These are phyloP conservation scores for Addax nasomaculatus DNA, from an alignment of 2,113 vertebrate genomes.

Conservation along the genomic window DNA sequence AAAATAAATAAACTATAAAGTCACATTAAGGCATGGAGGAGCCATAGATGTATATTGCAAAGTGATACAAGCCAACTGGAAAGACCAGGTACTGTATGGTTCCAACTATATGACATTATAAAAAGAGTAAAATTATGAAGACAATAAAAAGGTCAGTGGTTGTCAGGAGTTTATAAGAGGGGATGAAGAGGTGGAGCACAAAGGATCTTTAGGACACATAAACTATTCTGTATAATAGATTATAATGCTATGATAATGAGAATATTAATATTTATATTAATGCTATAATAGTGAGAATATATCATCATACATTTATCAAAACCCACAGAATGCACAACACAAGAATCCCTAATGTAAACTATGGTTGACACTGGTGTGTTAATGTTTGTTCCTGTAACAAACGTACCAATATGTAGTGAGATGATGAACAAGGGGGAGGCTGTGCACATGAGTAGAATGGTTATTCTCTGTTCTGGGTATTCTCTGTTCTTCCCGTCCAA, in stretches of 20 bases:
- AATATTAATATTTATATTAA: background rate
- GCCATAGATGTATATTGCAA: background rate
- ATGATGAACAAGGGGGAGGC: background rate
- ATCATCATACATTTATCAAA: background rate
- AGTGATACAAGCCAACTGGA: background rate
- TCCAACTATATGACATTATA: background rate
- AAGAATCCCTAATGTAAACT: background rate
- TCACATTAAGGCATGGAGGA: background rate
- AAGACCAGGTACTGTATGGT: background rate
- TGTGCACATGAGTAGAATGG: background rate
- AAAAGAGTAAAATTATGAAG: background rate
- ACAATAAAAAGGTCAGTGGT: background rate
- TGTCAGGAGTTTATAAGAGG: background rate
- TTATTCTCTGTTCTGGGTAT: background rate
- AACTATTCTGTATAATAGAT: background rate
- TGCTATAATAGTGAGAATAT: background rate
- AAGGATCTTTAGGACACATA: background rate
- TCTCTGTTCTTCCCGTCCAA: background rate
- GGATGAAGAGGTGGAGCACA: background rate
- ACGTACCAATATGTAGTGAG: background rate
- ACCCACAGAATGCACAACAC: background rate
- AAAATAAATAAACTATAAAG: background rate
- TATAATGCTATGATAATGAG: background rate
- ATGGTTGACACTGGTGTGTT: background rate
- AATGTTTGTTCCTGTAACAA: background rate